Conservation (phyloP, 2,797 vertebrate species). For the Philypnodon macrostomus region DNA sequence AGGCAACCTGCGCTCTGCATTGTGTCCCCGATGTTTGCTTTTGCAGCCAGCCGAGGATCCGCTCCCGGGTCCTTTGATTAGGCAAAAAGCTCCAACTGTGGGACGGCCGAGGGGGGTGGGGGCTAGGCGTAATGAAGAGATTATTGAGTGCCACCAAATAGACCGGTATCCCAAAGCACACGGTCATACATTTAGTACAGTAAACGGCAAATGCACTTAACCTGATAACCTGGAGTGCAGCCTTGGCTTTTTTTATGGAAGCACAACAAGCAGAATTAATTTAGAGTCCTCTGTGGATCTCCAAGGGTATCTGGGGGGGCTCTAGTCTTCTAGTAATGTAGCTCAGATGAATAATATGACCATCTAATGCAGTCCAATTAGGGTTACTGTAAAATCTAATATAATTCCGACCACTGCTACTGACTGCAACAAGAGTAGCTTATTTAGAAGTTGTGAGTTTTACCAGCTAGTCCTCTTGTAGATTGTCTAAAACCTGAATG, state of each 20-base stretch:
- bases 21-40: slow-evolving; percentile 70
- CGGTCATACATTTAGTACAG: slow-evolving; percentile 35
- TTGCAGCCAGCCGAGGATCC: slow-evolving; percentile 67
- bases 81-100: slow-evolving; percentile 73
- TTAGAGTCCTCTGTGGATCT: slow-evolving; percentile 79
- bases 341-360: slow-evolving; percentile 60
- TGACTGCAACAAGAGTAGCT: too few species aligned
- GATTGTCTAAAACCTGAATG: too few species aligned
- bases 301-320: slow-evolving; percentile 36
- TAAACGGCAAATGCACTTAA: slow-evolving; percentile 50
- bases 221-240: slow-evolving; percentile 46
- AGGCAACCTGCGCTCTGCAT: slow-evolving; percentile 61
- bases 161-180: slow-evolving; percentile 66
- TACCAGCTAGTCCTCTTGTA: too few species aligned
- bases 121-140: slow-evolving; percentile 82
- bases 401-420: slow-evolving; percentile 15
- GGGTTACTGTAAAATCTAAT: slow-evolving; percentile 35
- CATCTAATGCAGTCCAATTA: slow-evolving; percentile 58
- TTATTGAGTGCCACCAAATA: slow-evolving; percentile 73
- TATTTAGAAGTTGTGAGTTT: too few species aligned
- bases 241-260: slow-evolving; percentile 75
- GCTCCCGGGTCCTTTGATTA: slow-evolving; percentile 81
- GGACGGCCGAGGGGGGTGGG: slow-evolving; percentile 9
- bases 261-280: slow-evolving; percentile 85
- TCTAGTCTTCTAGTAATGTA: slow-evolving; percentile 47